Percentiles rank a stretch among this genome's conserved stretches.
Evolutionary conservation across 2,797 vertebrate species (phyloP).

Genomic region (Schizothorax lantsangensis): DNA sequence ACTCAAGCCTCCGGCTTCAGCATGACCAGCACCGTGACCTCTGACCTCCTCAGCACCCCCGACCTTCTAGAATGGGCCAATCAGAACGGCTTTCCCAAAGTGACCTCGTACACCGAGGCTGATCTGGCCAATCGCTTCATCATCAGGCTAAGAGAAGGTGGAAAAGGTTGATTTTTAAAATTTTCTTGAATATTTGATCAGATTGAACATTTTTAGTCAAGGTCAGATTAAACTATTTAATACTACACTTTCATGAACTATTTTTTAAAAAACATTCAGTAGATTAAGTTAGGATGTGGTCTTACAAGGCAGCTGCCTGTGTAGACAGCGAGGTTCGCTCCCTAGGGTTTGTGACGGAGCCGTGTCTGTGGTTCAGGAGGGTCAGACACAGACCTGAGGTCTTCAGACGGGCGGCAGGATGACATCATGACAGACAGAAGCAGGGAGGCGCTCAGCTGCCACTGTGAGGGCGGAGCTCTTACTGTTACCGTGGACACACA

Average conservation of each 20-base stretch:
- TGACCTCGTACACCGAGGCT: conserved; percentile 83
- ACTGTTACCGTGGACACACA: conserved; percentile 67
- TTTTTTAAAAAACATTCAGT: background rate
- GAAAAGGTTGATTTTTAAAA: conserved; percentile 56
- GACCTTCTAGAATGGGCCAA: conserved; percentile 75
- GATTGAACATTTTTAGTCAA: background rate
- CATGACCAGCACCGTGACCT: conserved; percentile 66
- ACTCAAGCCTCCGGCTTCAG: conserved; percentile 69
- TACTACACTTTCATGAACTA: background rate
- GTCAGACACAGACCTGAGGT: background rate
- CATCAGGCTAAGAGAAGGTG: conserved; percentile 71
- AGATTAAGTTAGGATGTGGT: background rate
- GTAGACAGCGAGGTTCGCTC: background rate
- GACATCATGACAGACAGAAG: conserved; percentile 37
- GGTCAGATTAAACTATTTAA: background rate
- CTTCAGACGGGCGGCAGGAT: background rate
- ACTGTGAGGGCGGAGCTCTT: conserved; percentile 75
- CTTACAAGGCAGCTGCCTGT: background rate
- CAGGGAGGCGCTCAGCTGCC: conserved; percentile 66
- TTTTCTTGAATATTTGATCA: background rate
- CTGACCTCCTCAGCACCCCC: conserved; percentile 69
- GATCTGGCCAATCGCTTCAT: conserved; percentile 81
- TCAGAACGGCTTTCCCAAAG: conserved; percentile 66
- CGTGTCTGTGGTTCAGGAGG: background rate
- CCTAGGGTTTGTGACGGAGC: background rate